These are phyloP conservation scores for Alaudala cheleensis DNA, from an alignment of 2,113 vertebrate species.

Conservation along the genomic window DNA sequence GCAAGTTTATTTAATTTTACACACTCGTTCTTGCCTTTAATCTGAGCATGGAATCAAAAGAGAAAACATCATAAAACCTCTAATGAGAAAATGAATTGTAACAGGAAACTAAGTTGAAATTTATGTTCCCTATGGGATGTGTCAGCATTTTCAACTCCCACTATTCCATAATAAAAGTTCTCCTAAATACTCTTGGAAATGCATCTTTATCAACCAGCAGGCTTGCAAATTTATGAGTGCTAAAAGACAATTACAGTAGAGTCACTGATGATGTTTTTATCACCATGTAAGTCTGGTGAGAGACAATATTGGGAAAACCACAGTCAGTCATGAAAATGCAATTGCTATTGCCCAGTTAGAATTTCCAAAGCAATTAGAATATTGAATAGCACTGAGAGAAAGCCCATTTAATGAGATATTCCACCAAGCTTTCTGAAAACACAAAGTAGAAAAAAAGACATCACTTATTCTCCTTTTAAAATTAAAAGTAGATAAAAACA, in stretches of 20 bases:
- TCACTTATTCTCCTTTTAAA: neutral
- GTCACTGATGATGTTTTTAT: neutral
- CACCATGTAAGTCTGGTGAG: neutral
- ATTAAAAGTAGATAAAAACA: neutral
- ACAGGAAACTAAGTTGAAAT: neutral
- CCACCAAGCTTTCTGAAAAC: neutral
- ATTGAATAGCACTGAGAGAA: neutral
- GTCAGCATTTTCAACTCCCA: neutral
- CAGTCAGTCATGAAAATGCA: neutral
- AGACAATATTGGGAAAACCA: neutral
- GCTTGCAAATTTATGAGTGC: neutral
- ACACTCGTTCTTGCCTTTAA: neutral
- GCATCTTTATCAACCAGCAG: neutral
- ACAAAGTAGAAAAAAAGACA: neutral
- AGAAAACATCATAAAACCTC: neutral
- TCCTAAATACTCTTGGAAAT: neutral
- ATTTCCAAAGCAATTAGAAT: neutral
- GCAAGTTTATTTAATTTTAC: neutral
- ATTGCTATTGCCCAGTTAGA: neutral
- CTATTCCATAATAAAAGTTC: neutral
- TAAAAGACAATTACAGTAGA: neutral
- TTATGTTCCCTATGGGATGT: neutral
- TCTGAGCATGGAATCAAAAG: neutral
- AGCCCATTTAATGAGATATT: neutral
- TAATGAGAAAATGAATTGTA: constrained; percentile 24